Conservation (phyloP, 2,797 vertebrate genomes). For the Kryptolebias ocellatus region DNA sequence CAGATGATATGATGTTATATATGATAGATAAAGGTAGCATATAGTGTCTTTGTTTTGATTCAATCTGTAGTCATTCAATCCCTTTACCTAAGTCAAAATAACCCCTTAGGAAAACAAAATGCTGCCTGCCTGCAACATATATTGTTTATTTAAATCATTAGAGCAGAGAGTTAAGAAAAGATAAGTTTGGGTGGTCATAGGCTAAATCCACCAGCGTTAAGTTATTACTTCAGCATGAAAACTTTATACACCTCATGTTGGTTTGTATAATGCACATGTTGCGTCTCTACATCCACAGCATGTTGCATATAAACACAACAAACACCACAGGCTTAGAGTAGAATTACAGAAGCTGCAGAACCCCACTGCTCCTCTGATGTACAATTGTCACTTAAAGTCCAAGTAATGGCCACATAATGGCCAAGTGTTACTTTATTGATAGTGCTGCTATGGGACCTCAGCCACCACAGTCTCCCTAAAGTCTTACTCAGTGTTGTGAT, state of each 20-base stretch:
- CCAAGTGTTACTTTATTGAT: slow-evolving; percentile 55
- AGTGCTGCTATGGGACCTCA: slow-evolving; percentile 12
- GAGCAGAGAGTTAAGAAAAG: neutral
- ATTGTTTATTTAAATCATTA: neutral
- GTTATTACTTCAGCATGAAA: neutral
- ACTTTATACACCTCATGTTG: neutral
- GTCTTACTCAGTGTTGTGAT: slow-evolving; percentile 59
- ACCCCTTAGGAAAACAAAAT: no score
- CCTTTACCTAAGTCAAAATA: no score
- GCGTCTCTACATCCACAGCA: neutral
- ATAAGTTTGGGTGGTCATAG: neutral
- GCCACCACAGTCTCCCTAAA: slow-evolving; percentile 43
- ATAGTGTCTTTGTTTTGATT: no score
- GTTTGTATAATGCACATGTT: slow-evolving; percentile 1
- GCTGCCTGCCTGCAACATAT: no score
- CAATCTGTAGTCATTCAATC: no score
- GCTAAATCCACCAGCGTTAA: neutral
- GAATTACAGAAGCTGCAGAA: slow-evolving; percentile 2
- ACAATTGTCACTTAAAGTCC: slow-evolving; percentile 46
- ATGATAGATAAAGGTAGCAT: no score
- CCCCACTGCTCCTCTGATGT: slow-evolving; percentile 22
- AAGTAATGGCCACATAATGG: slow-evolving; percentile 58
- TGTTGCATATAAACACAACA: neutral
- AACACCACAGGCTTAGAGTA: neutral
- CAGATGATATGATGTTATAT: no score